These are phyloP conservation scores for Dolichoris vasculosae DNA, from an alignment of 1,140 invertebrate genomes.

Conservation along the genomic window DNA sequence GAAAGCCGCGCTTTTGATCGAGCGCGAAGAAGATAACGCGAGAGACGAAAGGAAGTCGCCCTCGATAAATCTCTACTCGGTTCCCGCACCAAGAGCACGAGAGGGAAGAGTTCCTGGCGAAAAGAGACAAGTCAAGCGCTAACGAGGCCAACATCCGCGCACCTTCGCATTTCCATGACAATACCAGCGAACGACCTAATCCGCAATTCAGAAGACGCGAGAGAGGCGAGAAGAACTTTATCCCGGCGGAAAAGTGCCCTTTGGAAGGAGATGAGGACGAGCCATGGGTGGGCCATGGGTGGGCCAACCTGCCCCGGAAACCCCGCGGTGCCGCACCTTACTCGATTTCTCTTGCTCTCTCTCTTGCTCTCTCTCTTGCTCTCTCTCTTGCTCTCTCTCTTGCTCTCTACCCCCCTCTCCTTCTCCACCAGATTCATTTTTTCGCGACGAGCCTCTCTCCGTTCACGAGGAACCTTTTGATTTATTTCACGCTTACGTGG, in stretches of 20 bases:
- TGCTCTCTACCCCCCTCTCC: slow-evolving; percentile 15
- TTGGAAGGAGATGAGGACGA: slow-evolving; percentile 31
- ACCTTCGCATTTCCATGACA: slow-evolving; percentile 13
- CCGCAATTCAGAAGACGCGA: slow-evolving; percentile 55
- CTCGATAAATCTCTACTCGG: too few species aligned
- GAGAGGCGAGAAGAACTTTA: slow-evolving; percentile 60
- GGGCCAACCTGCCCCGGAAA: slow-evolving; percentile 59
- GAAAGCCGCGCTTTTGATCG: too few species aligned
- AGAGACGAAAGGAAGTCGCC: too few species aligned
- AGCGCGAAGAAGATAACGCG: too few species aligned
- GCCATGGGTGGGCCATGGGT: slow-evolving; percentile 65
- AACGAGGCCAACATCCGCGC: not conserved
- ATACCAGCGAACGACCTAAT: slow-evolving; percentile 42
- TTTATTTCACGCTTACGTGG: slow-evolving; percentile 48
- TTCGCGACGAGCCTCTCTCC: slow-evolving; percentile 27
- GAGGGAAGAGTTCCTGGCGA: too few species aligned
- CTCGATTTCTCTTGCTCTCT: not conserved
- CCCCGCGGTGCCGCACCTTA: slow-evolving; percentile 59
- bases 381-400: slow-evolving; percentile 19
- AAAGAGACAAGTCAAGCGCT: slow-evolving; percentile 51
- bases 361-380: slow-evolving; percentile 36
- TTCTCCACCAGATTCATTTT: slow-evolving; percentile 22
- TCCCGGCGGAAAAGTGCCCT: slow-evolving; percentile 30
- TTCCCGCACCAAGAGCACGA: too few species aligned
- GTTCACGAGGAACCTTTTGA: slow-evolving; percentile 31